These are phyloP conservation scores for Pygoscelis adeliae DNA, from an alignment of 2,113 vertebrate genomes.

Conservation along the genomic window DNA sequence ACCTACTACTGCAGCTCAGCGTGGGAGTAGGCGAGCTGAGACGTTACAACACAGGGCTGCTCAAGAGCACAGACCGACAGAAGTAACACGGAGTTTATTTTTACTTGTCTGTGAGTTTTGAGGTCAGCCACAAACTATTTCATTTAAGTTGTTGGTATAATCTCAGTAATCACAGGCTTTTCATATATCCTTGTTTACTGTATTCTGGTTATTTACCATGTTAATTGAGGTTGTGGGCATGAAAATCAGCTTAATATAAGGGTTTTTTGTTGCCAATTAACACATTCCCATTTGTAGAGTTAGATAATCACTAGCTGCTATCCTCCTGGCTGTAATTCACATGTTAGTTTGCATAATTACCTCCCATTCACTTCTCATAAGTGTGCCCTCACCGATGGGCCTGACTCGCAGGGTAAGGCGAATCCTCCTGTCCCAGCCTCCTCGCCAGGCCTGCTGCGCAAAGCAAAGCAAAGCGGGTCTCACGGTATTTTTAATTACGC, in stretches of 20 bases:
- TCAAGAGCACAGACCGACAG: background rate
- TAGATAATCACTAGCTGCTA: constrained; percentile 64
- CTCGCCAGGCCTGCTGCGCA: background rate
- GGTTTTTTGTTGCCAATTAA: constrained; percentile 64
- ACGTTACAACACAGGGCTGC: fast-evolving
- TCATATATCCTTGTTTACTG: background rate
- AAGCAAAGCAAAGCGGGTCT: background rate
- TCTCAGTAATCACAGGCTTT: background rate
- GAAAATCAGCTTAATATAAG: constrained; percentile 65
- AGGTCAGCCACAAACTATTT: background rate
- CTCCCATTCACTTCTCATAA: background rate
- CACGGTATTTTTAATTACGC: background rate
- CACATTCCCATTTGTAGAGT: constrained; percentile 55
- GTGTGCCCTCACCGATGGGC: background rate
- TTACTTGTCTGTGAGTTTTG: background rate
- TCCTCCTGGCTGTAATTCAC: constrained; percentile 9
- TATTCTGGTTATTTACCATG: background rate
- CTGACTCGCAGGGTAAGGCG: background rate
- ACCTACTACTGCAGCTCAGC: background rate
- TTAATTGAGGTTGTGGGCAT: constrained; percentile 60
- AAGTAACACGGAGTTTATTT: background rate
- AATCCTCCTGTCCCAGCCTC: background rate
- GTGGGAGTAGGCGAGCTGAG: background rate
- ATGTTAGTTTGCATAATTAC: constrained; percentile 25
- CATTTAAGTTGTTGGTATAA: background rate